Base-by-base conservation (phyloP, 2,113 vertebrate species). In the Pluvianellus socialis region DNA sequence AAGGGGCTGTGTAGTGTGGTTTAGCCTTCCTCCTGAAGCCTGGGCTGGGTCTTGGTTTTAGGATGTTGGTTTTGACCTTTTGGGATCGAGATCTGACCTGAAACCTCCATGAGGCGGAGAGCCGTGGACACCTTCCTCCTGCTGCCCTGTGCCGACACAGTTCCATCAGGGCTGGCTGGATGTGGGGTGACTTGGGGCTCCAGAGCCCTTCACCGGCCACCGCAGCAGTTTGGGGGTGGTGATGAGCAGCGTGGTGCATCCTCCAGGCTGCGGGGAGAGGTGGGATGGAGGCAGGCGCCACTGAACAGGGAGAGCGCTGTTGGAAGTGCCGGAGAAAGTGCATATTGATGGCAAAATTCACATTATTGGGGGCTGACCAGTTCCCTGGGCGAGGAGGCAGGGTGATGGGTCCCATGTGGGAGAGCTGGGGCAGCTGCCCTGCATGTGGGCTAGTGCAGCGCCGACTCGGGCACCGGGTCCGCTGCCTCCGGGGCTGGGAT, bases 391-490 rank as follows among this genome's bases (percentile, higher is more conserved):
- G 10, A 87, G 40, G 33, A 80, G 40, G 10, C 40, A 76, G 28
- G 52, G 55, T n/a, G 65, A 38, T 19, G 12, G n/a, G 19, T 66
- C 13, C 30, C 5, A 0, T 0, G 1, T 38, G 40, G 2, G 17
- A 73, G 27, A 70, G 3, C 44, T 61, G 26, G 2, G 7, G 38
- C 4, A 16, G 28, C 17, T 5, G 1, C 40, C 73, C 76, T 63
- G 21, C 19, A 1, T 3, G 28, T 26, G 49, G 40, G 35, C 35
- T 23, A 26, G 22, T 33, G 23, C 67, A 45, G 53, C 77, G 21
- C 40, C 59, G 9, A 0, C 55, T 63, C 0, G 0, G 87, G 21
- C 44, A 75, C 35, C 0, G 1, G 26, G 3, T 49, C 44, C 0
- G 2, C 27, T n/a, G 61, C 22, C 35, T 56, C 32, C 3, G 2